Conservation (phyloP, 2,113 vertebrate species). For the Beaufortia kweichowensis region DNA sequence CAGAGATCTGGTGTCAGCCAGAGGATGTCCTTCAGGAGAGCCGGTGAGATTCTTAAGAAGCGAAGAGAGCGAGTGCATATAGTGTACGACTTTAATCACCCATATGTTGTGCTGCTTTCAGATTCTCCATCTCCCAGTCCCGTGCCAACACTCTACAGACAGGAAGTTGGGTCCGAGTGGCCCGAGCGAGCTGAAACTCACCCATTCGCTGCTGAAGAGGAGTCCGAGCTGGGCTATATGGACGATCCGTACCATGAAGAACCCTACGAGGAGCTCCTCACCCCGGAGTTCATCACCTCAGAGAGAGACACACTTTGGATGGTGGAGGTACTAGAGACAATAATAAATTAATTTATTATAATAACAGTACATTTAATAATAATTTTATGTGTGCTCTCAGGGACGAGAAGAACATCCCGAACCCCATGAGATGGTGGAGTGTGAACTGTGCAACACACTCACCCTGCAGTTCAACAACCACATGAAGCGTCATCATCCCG, state of each 20-base stretch:
- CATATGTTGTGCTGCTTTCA: conserved; percentile 43
- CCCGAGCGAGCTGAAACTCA: conserved; percentile 76
- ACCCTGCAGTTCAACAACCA: conserved; percentile 79
- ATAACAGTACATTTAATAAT: background rate
- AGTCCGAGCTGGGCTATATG: conserved; percentile 78
- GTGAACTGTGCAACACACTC: conserved; percentile 78
- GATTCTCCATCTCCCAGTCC: conserved; percentile 73
- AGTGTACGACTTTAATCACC: too few relatives aligned
- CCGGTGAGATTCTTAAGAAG: conserved; percentile 62
- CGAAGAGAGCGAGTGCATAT: too few relatives aligned
- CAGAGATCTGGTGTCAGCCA: conserved; percentile 72
- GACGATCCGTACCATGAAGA: conserved; percentile 79
- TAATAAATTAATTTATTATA: too few relatives aligned
- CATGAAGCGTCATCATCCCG: conserved; percentile 77
- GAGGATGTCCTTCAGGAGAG: conserved; percentile 73
- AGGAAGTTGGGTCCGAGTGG: conserved; percentile 71
- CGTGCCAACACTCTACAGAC: conserved; percentile 70
- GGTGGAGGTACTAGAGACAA: conserved; percentile 69
- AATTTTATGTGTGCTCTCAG: conserved; percentile 46
- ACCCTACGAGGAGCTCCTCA: conserved; percentile 77
- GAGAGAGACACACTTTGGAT: conserved; percentile 77
- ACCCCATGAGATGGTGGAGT: conserved; percentile 76
- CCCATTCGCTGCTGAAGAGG: conserved; percentile 74
- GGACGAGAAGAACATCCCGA: conserved; percentile 72
- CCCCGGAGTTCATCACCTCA: conserved; percentile 74